A percentile compares a stretch with the other conserved stretches of the same genome.
phyloP scores from a whole-genome alignment of 2,888 invertebrate species.

The Lobophora halterata region DNA sequence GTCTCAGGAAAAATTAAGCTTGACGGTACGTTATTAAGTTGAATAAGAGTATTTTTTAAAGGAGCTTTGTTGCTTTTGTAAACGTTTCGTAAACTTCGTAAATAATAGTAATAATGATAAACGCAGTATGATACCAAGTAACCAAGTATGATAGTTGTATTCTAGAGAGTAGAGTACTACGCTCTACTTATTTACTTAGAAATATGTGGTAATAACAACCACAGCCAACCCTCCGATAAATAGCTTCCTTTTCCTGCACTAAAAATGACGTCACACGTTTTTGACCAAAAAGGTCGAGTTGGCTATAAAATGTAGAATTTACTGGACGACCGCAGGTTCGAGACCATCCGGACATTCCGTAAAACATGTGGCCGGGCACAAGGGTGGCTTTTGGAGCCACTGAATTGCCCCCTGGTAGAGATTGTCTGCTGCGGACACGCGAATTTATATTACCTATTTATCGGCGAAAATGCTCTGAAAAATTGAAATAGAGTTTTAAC shows the following conservation, averaged over 20 bases:
- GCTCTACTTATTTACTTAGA: no score
- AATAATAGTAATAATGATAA: not conserved
- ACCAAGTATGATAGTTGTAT: no score
- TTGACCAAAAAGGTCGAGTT: constrained; percentile 45
- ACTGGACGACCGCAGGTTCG: constrained; percentile 42
- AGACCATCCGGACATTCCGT: constrained; percentile 52
- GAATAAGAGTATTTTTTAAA: constrained; percentile 23
- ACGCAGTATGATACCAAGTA: not conserved
- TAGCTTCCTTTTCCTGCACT: constrained; percentile 32
- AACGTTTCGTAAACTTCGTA: not conserved
- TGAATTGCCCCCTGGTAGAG: constrained; percentile 56
- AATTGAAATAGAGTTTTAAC: constrained; percentile 37
- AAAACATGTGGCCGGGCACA: constrained; percentile 51
- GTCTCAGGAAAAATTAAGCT: constrained; percentile 29
- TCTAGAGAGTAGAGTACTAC: no score
- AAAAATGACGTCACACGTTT: constrained; percentile 41
- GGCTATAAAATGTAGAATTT: constrained; percentile 49
- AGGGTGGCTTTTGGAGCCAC: constrained; percentile 40
- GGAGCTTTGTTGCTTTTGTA: constrained; percentile 13
- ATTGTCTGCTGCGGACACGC: constrained; percentile 43
- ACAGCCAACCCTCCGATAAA: constrained; percentile 15
- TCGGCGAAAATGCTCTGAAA: constrained; percentile 33
- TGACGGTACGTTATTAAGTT: constrained; percentile 23
- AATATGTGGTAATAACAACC: not conserved
- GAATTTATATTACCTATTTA: constrained; percentile 46